Evolutionary conservation across 2,888 invertebrate genomes (phyloP), one percentile per base, ranked within the genome.

Genomic region (Hirtodrosophila duncani): DNA sequence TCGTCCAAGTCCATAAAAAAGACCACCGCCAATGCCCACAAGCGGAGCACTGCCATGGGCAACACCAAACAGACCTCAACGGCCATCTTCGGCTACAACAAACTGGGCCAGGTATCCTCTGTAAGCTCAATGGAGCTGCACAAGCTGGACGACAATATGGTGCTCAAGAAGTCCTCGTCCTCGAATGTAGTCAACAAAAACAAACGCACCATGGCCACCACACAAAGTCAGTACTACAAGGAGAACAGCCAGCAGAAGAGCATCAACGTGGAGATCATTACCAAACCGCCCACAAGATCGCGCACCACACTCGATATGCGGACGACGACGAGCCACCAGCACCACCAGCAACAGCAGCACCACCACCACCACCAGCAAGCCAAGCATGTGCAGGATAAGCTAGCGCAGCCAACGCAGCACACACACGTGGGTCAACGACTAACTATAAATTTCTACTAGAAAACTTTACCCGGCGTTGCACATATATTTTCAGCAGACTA

Each of bases 51-150:
- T 36, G 71, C 79, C 14, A 67, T 56, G 39, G 18, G 43, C 55
- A 65, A 51, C 36, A 59, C 61, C 27, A 75, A 78, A 44, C 74
- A 74, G 23, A 44, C 64, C 9, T 58, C 67, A n/a, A 55, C 67
- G 14, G 64, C 61, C 17, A 67, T 67, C 16, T 75, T 71, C 21
- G 66, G 56, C 2, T 59, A 69, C 20, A 82, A 72, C 46, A 86
- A 84, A 50, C 56, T 86, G 34, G 77, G 85, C 3, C 84, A 82
- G 56, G 67, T 86, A 18, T 81, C 85, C 2, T 86, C 87, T 23
- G 82, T 85, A 31, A 87, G 87, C 63, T 83, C 87, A 37, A 86
- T 85, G 63, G 87, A 87, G 58, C 61, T 87, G 64, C 85, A 85
- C 63, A 86, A 86, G 67, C 78, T 87, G 39, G 86, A 87, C 45